phyloP scores from a whole-genome alignment of 64 coral and sea anemone species.

The Astreopora myriophthalma region DNA sequence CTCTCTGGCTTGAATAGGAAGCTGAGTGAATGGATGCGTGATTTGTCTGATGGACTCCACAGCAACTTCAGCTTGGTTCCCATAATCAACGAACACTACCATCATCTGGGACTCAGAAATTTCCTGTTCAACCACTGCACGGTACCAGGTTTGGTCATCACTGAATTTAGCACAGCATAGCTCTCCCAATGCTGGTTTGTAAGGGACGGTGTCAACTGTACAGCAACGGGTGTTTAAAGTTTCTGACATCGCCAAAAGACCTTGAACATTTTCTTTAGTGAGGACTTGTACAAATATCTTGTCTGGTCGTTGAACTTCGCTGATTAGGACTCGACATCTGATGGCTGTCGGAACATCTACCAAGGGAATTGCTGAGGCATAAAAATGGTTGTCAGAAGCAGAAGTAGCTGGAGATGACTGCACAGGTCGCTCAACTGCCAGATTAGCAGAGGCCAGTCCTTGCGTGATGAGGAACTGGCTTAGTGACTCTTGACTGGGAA shows the following conservation, averaged over 20 bases:
- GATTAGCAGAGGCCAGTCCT: constrained; percentile 43
- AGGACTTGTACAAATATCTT: constrained; percentile 56
- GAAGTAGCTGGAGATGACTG: background rate
- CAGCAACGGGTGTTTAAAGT: constrained; percentile 35
- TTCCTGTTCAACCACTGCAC: constrained; percentile 40
- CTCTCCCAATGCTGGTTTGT: constrained; percentile 27
- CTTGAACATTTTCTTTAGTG: constrained; percentile 7
- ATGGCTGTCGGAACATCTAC: constrained; percentile 2
- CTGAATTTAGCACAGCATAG: constrained; percentile 67
- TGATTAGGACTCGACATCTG: constrained; percentile 7
- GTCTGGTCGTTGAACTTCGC: constrained; percentile 45
- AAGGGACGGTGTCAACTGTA: constrained; percentile 10
- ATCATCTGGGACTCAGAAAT: constrained; percentile 30
- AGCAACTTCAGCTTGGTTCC: constrained; percentile 50
- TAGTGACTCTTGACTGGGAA: background rate
- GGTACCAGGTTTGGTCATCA: constrained; percentile 70
- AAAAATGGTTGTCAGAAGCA: background rate
- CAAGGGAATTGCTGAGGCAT: constrained; percentile 1
- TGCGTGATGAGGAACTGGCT: constrained; percentile 43
- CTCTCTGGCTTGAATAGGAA: constrained; percentile 50
- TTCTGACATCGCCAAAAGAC: background rate
- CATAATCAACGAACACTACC: constrained; percentile 80
- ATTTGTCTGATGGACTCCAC: constrained; percentile 28
- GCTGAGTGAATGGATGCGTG: background rate
- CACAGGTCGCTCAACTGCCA: background rate